Evolutionary conservation across 2,113 vertebrate genomes (phyloP).

Genomic region (Sphyrna mokarran): DNA sequence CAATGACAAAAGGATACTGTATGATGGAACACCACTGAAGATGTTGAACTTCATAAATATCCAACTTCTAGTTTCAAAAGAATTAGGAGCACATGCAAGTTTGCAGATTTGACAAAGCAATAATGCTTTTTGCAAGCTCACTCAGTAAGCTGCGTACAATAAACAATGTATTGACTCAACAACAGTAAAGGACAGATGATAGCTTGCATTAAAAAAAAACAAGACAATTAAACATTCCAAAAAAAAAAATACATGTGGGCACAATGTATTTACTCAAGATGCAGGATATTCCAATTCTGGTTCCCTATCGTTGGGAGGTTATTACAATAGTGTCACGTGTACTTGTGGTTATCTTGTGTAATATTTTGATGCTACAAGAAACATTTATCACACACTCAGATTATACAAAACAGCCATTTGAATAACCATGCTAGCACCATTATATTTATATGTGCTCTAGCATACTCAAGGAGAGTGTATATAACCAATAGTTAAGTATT

Average conservation of each 20-base stretch:
- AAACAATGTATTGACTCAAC: background rate
- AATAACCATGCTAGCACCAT: slow-evolving; percentile 25
- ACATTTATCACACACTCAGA: background rate
- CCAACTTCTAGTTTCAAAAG: background rate
- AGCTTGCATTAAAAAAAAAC: too few species aligned
- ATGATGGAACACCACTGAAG: background rate
- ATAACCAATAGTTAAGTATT: slow-evolving; percentile 20
- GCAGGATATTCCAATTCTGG: background rate
- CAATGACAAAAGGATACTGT: background rate
- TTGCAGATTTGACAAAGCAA: background rate
- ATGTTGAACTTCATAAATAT: background rate
- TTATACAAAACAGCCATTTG: slow-evolving; percentile 22
- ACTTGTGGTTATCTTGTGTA: background rate
- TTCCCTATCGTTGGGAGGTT: background rate
- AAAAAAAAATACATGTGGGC: background rate
- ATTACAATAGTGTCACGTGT: background rate
- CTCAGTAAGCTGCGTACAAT: background rate
- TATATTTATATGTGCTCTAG: slow-evolving; percentile 18
- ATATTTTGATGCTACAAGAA: background rate
- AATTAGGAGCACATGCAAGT: background rate
- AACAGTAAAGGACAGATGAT: background rate
- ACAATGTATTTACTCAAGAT: background rate
- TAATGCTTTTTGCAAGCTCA: background rate
- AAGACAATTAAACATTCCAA: background rate
- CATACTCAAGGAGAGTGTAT: background rate